A percentile compares a stretch with the other conserved stretches of the same genome.
These are phyloP conservation scores for Catotricha subobsoleta DNA, from an alignment of 2,888 invertebrate species.

Conservation along the genomic window DNA sequence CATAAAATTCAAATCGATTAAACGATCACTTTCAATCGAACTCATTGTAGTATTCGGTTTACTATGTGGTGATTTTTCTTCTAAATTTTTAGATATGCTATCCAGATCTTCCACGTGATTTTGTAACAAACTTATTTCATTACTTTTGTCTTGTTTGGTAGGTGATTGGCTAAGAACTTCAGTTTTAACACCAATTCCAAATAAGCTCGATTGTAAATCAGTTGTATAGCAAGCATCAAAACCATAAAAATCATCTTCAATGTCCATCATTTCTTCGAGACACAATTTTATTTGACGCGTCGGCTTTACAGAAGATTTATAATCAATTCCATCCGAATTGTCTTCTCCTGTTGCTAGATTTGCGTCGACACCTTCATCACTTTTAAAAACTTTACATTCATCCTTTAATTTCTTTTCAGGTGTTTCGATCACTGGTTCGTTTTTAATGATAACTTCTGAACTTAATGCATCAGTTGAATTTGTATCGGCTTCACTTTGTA, in stretches of 20 bases:
- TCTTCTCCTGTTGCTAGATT: neutral
- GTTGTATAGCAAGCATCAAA: neutral
- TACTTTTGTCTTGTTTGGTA: no score
- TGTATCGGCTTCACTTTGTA: no score
- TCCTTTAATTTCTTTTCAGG: neutral
- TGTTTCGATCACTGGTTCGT: neutral
- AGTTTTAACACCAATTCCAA: slow-evolving; percentile 3
- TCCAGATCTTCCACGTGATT: no score
- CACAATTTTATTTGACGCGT: no score
- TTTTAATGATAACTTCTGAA: no score
- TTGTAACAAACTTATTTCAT: no score
- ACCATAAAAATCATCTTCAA: neutral
- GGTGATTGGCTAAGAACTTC: no score
- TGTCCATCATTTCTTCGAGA: no score
- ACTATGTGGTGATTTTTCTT: neutral
- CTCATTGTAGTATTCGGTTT: neutral
- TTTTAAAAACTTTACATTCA: neutral
- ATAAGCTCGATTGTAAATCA: neutral
- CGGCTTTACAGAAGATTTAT: no score
- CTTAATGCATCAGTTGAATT: no score
- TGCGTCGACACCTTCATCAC: neutral
- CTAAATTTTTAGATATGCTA: no score
- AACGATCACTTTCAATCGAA: neutral
- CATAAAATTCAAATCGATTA: no score
- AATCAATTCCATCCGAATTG: neutral